Evolutionary conservation across 2,797 vertebrate genomes (phyloP), one percentile per base, ranked within the genome.

Genomic region (Sebastes miniatus): DNA sequence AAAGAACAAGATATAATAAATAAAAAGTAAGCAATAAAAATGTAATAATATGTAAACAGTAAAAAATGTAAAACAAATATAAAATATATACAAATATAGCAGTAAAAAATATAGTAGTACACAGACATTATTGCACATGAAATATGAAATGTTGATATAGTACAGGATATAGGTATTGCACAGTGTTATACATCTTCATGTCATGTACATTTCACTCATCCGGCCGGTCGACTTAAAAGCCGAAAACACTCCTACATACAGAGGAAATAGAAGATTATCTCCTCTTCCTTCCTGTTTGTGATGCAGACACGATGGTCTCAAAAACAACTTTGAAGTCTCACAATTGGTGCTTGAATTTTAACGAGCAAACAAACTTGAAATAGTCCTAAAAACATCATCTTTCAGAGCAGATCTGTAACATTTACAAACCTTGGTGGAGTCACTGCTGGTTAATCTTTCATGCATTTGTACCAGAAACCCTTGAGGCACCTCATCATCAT

Each of bases 241-340:
- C 13, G 20, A 3, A 39, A 65, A 54, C 36, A 50, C 3, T 36
- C 69, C 36, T 24, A 54, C 14, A 14, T 31, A 56, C n/a, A 66
- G 31, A 85, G 85, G 83, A 92, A 90, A 80, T 68, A 62, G n/a
- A 59, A 61, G 10, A 72, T 31, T 8, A 12, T 77, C 20, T 71
- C 8, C 10, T 36, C 47, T 89, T 83, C 59, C 68, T 84, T 90
- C 86, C 91, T 90, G 86, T 87, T 86, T 83, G 69, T 54, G 18
- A 75, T 77, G 74, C 43, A 32, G 22, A 25, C 24, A 47, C 3
- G 34, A 81, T 66, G n/a, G 13, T 39, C 10, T 73, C 27, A 68
- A 39, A 65, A 52, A 58, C 27, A 76, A 34, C 32, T 61, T 16
- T 65, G n/a, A 70, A 81, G 39, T 39, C 76, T 76, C 2, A 6